phyloP scores from a whole-genome alignment of 2,888 invertebrate genomes.

The Drosophila hamatofila region DNA sequence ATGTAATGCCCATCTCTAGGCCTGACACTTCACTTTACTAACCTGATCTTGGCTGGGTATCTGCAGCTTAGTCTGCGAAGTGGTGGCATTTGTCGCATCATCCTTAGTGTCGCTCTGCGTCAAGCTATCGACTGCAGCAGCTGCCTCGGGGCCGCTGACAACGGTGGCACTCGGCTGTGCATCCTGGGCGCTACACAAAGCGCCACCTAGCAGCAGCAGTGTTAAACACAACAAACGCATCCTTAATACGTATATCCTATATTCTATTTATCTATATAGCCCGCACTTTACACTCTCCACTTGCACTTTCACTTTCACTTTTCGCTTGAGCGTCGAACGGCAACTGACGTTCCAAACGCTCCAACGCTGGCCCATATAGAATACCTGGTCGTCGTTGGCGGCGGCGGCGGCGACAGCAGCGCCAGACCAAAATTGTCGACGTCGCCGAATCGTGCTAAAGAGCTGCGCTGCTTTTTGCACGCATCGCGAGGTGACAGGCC shows the following conservation, averaged over 20 bases:
- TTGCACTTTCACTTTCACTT: constrained; percentile 2
- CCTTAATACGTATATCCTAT: constrained; percentile 21
- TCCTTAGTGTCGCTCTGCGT: not conserved
- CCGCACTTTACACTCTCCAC: constrained; percentile 18
- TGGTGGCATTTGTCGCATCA: constrained; percentile 3
- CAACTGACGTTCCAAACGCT: constrained; percentile 64
- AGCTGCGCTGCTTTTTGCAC: constrained; percentile 54
- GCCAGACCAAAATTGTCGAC: constrained; percentile 31
- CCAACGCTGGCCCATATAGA: constrained; percentile 74
- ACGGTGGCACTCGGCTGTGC: constrained; percentile 2
- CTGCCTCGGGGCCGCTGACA: constrained; percentile 20
- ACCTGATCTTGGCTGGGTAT: constrained; percentile 44
- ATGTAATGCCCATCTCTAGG: too few relatives aligned
- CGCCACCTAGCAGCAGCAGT: constrained; percentile 44
- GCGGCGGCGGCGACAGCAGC: constrained; percentile 14
- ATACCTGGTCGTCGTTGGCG: constrained; percentile 42
- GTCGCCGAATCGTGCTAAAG: constrained; percentile 52
- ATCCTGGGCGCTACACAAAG: constrained; percentile 39
- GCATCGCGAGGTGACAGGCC: constrained; percentile 38
- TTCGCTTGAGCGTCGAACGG: constrained; percentile 46
- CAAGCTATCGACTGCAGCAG: constrained; percentile 18
- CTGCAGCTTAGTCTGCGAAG: not conserved
- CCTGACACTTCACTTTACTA: not conserved
- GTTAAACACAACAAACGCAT: constrained; percentile 54
- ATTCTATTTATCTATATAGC: not conserved